phyloP scores from a whole-genome alignment of 2,888 invertebrate genomes.

The Patella depressa region DNA sequence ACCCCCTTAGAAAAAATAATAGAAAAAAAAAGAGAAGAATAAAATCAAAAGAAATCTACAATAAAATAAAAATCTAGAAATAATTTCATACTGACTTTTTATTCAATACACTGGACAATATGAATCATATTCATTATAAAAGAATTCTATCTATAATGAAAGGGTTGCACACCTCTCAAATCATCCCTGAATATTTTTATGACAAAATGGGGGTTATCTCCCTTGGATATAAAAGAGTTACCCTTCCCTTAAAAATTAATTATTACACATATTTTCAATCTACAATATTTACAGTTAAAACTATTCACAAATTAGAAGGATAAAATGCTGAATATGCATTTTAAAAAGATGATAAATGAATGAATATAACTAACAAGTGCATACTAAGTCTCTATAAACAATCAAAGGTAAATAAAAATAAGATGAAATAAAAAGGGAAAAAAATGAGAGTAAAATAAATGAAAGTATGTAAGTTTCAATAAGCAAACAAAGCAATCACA shows the following conservation, averaged over 20 bases:
- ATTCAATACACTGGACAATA: slow-evolving; percentile 6
- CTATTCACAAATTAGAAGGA: too few species aligned
- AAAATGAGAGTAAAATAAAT: too few species aligned
- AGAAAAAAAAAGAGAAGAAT: too few species aligned
- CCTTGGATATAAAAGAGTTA: not conserved
- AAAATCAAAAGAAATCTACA: too few species aligned
- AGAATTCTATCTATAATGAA: too few species aligned
- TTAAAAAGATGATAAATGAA: not conserved
- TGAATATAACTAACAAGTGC: not conserved
- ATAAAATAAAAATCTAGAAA: too few species aligned
- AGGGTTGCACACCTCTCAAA: too few species aligned
- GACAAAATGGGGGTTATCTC: not conserved
- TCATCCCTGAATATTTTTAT: slow-evolving; percentile 2
- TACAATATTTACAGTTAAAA: not conserved
- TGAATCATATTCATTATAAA: not conserved
- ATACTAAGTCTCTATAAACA: not conserved
- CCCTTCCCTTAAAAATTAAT: too few species aligned
- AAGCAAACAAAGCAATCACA: not conserved
- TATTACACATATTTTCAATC: not conserved
- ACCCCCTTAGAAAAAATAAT: too few species aligned
- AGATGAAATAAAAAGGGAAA: too few species aligned
- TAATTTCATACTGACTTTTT: not conserved
- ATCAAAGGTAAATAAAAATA: not conserved
- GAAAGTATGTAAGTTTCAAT: not conserved
- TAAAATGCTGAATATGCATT: too few species aligned